These are phyloP conservation scores for Lottia gigantea DNA, from an alignment of 2,888 invertebrate species.

Conservation along the genomic window DNA sequence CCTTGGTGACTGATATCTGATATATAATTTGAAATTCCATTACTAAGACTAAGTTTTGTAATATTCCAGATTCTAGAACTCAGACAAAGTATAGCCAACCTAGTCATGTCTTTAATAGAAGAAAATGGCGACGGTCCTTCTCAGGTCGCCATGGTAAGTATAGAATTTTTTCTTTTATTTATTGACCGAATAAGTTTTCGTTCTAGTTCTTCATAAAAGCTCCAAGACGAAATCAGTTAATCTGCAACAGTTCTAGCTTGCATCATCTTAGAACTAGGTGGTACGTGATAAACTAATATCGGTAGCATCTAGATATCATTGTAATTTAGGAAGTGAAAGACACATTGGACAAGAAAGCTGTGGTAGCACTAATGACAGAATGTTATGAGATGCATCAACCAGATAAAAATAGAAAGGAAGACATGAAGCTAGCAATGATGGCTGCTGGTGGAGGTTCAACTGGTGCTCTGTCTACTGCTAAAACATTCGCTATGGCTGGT, in stretches of 20 bases:
- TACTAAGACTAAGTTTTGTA: not conserved
- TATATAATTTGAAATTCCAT: no score
- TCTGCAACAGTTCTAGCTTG: no score
- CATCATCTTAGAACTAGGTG: no score
- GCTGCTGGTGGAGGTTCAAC: constrained; percentile 27
- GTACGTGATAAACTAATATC: no score
- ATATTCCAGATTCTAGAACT: constrained; percentile 55
- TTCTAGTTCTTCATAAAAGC: no score
- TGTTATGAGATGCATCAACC: constrained; percentile 64
- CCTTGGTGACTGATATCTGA: no score
- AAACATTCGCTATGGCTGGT: constrained; percentile 44
- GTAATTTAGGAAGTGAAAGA: constrained; percentile 66
- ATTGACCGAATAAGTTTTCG: not conserved
- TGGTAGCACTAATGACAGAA: constrained; percentile 62
- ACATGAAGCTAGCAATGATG: constrained; percentile 50
- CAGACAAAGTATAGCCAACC: constrained; percentile 60
- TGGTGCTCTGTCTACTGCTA: constrained; percentile 38
- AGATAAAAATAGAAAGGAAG: constrained; percentile 57
- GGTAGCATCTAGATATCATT: no score
- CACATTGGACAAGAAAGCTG: constrained; percentile 66
- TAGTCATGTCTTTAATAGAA: constrained; percentile 65
- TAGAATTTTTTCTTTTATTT: not conserved
- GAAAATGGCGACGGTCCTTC: constrained; percentile 67
- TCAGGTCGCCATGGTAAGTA: constrained; percentile 59
- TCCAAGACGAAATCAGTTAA: no score